These are phyloP conservation scores for Mustelus asterias DNA, from an alignment of 2,113 vertebrate species.

Conservation along the genomic window DNA sequence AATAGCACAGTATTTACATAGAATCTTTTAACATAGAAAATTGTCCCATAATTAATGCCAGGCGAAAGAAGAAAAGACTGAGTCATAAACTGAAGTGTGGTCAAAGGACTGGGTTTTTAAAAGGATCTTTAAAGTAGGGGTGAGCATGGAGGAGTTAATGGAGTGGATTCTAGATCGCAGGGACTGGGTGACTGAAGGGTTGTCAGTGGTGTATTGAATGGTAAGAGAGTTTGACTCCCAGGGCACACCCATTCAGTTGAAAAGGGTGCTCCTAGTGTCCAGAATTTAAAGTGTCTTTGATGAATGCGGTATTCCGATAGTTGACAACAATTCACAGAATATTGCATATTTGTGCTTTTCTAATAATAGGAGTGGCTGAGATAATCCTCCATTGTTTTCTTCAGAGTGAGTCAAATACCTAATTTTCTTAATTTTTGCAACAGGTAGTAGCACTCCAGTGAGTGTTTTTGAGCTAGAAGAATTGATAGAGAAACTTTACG, in stretches of 20 bases:
- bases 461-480: slow-evolving; percentile 50
- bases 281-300: neutral
- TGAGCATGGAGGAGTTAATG: neutral
- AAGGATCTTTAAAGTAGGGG: neutral
- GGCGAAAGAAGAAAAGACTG: neutral
- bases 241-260: neutral
- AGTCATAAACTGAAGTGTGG: neutral
- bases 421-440: slow-evolving; percentile 2
- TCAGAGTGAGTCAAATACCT: neutral
- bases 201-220: neutral
- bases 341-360: neutral
- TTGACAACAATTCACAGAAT: neutral
- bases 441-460: slow-evolving; percentile 5
- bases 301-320: neutral
- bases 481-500: slow-evolving; percentile 54
- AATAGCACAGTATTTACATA: neutral
- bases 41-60: neutral
- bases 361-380: no score
- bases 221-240: neutral
- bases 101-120: neutral
- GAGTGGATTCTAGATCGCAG: neutral
- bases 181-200: neutral
- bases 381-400: neutral
- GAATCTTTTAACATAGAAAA: neutral
- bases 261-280: neutral